Conservation (phyloP, 2,888 invertebrate genomes). For the Acrobasis repandana region DNA sequence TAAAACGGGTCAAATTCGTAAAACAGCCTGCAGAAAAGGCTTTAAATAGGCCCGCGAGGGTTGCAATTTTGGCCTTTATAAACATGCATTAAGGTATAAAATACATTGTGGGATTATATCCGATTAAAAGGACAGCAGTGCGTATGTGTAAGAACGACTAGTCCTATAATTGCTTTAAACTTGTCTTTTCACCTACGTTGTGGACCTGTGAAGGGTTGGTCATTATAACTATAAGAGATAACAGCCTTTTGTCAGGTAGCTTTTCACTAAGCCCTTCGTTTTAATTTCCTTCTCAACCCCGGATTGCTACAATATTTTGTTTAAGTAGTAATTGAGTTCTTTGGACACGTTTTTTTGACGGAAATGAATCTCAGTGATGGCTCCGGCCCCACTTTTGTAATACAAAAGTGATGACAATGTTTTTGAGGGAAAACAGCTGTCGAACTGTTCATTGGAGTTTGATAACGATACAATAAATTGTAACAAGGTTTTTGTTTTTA, state of each 20-base stretch:
- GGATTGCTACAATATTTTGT: constrained; percentile 74
- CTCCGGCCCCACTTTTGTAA: constrained; percentile 48
- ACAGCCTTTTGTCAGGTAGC: constrained; percentile 63
- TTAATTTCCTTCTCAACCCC: constrained; percentile 77
- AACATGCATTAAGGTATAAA: constrained; percentile 59
- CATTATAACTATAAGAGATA: constrained; percentile 73
- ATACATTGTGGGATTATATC: constrained; percentile 49
- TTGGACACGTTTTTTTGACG: constrained; percentile 70
- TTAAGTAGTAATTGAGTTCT: constrained; percentile 78
- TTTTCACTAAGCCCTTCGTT: constrained; percentile 70
- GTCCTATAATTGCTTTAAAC: constrained; percentile 64
- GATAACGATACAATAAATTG: constrained; percentile 26
- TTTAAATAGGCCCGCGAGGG: constrained; percentile 55
- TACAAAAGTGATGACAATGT: constrained; percentile 45
- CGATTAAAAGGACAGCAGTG: constrained; percentile 56
- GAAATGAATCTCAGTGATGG: constrained; percentile 67
- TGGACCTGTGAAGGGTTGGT: constrained; percentile 55
- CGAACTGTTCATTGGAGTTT: constrained; percentile 37
- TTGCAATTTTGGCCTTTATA: constrained; percentile 55
- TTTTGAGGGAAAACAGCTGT: constrained; percentile 31
- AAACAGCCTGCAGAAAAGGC: constrained; percentile 66
- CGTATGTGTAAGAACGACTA: constrained; percentile 61
- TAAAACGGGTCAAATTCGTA: constrained; percentile 79
- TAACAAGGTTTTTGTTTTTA: background rate
- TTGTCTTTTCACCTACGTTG: constrained; percentile 63